Evolutionary conservation across 2,113 vertebrate genomes (phyloP).

Genomic region (Cyanoderma ruficeps): DNA sequence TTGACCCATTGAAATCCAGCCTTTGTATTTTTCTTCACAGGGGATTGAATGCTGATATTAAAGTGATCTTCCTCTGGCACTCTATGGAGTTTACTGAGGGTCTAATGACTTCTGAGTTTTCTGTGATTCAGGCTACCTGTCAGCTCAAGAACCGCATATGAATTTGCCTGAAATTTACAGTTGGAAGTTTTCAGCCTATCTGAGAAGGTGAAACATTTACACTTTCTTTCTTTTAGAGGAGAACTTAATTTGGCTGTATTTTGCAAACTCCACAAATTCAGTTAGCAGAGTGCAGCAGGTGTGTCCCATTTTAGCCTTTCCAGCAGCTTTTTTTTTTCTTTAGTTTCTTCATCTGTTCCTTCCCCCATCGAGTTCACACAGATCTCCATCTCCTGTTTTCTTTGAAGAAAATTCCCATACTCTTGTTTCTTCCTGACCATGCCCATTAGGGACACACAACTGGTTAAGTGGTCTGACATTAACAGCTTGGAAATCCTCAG

Average conservation of each 20-base stretch:
- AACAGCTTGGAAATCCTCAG: not conserved
- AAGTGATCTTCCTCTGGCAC: not conserved
- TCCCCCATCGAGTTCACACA: not conserved
- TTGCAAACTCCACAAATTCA: not conserved
- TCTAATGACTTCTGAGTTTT: not conserved
- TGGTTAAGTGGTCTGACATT: not conserved
- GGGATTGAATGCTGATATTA: not conserved
- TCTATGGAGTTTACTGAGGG: not conserved
- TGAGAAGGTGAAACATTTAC: not conserved
- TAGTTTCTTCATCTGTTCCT: not conserved
- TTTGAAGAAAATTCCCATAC: not conserved
- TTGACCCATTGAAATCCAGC: not conserved
- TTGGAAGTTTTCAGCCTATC: not conserved
- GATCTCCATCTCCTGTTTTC: not conserved
- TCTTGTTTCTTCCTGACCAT: not conserved
- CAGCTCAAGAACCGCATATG: not conserved
- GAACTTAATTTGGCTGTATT: not conserved
- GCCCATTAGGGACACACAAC: not conserved
- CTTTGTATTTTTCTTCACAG: not conserved
- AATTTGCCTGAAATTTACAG: not conserved
- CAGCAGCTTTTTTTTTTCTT: not conserved
- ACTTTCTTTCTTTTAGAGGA: not conserved
- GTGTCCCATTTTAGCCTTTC: not conserved
- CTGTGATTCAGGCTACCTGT: not conserved
- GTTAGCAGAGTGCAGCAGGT: not conserved